These are phyloP conservation scores for Pimpla rufipes DNA, from an alignment of 2,888 invertebrate species.

Conservation along the genomic window DNA sequence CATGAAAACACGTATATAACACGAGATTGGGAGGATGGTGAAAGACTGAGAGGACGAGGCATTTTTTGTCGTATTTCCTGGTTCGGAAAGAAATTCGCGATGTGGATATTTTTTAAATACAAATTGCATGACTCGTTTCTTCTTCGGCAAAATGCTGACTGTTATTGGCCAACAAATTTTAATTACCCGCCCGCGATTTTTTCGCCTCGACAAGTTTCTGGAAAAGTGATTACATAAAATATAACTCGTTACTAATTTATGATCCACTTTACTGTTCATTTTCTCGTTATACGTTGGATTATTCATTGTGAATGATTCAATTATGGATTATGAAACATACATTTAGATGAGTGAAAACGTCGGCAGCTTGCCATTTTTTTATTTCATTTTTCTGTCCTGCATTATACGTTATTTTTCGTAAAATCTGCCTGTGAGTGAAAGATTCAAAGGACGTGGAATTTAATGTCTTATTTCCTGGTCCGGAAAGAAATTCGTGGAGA, in stretches of 20 bases:
- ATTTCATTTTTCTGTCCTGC: neutral
- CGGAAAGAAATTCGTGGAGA: neutral
- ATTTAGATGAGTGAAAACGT: neutral
- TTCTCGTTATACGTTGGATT: neutral
- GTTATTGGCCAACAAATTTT: slow-evolving; percentile 5
- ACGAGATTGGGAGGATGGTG: neutral
- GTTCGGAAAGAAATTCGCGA: no score
- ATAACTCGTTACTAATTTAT: neutral
- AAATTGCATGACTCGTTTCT: no score
- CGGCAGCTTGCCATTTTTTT: neutral
- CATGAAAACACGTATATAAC: neutral
- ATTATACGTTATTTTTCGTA: no score
- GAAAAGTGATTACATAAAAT: neutral
- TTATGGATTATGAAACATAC: neutral
- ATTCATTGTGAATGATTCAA: no score
- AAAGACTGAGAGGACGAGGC: neutral
- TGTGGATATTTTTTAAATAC: no score
- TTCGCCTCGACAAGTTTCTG: neutral
- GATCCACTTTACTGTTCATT: neutral
- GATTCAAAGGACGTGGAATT: neutral
- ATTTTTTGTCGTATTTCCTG: neutral
- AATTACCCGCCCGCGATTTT: neutral
- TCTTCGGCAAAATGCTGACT: neutral
- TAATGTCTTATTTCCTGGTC: neutral
- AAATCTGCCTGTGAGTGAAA: neutral